Evolutionary conservation across 2,113 vertebrate genomes (phyloP).

Genomic region (Cololabis saira): DNA sequence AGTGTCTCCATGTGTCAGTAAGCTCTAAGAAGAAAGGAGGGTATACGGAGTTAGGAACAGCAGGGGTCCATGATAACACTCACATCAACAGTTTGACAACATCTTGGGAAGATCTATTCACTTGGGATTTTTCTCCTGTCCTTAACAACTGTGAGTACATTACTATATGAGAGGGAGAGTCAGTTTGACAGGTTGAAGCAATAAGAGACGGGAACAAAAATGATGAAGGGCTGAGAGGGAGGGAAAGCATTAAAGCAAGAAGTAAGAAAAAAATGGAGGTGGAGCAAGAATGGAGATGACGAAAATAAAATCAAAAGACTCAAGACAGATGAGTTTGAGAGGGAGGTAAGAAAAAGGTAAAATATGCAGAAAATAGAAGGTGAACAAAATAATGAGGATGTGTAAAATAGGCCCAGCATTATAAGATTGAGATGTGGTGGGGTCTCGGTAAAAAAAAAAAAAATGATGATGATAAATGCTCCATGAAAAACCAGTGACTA

Average conservation of each 20-base stretch:
- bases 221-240: slow-evolving; percentile 7
- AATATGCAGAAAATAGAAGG: slow-evolving; percentile 34
- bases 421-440: slow-evolving; percentile 53
- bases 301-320: neutral
- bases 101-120: slow-evolving; percentile 63
- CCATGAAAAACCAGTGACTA: slow-evolving; percentile 38
- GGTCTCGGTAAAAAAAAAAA: slow-evolving; percentile 64
- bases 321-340: neutral
- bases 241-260: slow-evolving; percentile 9
- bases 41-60: slow-evolving; percentile 63
- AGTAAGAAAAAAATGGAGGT: slow-evolving; percentile 2
- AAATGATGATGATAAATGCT: slow-evolving; percentile 65
- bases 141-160: slow-evolving; percentile 52
- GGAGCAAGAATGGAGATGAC: neutral
- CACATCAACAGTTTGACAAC: slow-evolving; percentile 69
- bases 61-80: slow-evolving; percentile 48
- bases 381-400: slow-evolving; percentile 38
- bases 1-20: slow-evolving; percentile 22
- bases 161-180: slow-evolving; percentile 33
- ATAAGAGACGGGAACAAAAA: slow-evolving; percentile 17
- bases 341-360: slow-evolving; percentile 13
- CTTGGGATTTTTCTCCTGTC: slow-evolving; percentile 58
- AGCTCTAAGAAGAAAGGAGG: slow-evolving; percentile 24
- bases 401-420: slow-evolving; percentile 42
- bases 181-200: slow-evolving; percentile 29